phyloP scores from a whole-genome alignment of 2,797 vertebrate species.

The Sebastes minor region DNA sequence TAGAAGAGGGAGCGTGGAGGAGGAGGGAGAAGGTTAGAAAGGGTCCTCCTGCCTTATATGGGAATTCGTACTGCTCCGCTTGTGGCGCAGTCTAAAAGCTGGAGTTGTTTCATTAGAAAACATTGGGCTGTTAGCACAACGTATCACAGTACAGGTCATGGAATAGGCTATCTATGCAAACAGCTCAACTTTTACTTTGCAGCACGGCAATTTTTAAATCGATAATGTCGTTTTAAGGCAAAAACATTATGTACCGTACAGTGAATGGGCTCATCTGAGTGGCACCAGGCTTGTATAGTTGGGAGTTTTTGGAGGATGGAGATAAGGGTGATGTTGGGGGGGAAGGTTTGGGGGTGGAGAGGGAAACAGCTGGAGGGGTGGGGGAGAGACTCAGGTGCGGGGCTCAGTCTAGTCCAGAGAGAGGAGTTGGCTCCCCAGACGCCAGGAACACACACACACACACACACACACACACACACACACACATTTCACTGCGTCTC shows the following conservation, averaged over 20 bases:
- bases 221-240: conserved; percentile 21
- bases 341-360: conserved; percentile 20
- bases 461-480: conserved; percentile 12
- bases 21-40: conserved; percentile 64
- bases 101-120: conserved; percentile 57
- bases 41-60: conserved; percentile 82
- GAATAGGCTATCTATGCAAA: conserved; percentile 17
- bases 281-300: not conserved
- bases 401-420: conserved; percentile 69
- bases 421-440: conserved; percentile 65
- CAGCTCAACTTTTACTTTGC: conserved; percentile 36
- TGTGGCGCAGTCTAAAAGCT: conserved; percentile 68
- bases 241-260: conserved; percentile 7
- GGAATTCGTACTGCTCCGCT: conserved; percentile 74
- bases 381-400: conserved; percentile 78
- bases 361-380: conserved; percentile 74
- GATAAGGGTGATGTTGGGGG: not conserved
- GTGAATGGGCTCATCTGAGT: not conserved
- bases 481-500: conserved; percentile 32
- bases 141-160: conserved; percentile 31
- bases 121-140: conserved; percentile 28
- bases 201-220: conserved; percentile 21
- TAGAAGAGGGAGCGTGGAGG: conserved; percentile 43
- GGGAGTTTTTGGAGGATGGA: conserved; percentile 23
- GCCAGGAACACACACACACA: conserved; percentile 40